Evolutionary conservation across 2,113 vertebrate species (phyloP).

Genomic region (Acrocephalus arundinaceus): DNA sequence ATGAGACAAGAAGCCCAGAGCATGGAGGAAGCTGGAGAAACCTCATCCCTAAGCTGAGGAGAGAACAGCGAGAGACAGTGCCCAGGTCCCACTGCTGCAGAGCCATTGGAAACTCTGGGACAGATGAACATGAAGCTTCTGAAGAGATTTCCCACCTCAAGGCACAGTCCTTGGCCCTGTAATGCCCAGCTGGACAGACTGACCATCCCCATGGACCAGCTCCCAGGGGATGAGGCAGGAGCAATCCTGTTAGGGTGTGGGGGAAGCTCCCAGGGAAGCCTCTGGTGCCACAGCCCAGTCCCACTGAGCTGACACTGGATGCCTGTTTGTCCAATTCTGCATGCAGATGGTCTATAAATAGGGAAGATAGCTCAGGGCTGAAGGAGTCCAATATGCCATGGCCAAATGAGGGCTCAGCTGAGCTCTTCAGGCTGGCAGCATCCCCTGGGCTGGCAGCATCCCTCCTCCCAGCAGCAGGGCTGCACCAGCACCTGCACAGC

Average conservation of each 20-base stretch:
- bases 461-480: neutral
- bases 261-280: neutral
- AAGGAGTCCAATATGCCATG: neutral
- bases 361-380: neutral
- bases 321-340: neutral
- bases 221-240: neutral
- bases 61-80: rapidly evolving
- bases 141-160: neutral
- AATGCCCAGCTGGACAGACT: neutral
- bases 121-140: neutral
- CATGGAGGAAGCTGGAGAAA: neutral
- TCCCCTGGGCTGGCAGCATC: neutral
- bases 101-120: neutral
- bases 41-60: neutral
- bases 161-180: neutral
- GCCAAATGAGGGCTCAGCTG: neutral
- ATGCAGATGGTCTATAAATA: neutral
- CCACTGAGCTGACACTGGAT: neutral
- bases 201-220: neutral
- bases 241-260: neutral
- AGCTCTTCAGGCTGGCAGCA: neutral
- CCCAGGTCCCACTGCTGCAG: neutral
- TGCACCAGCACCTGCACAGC: neutral
- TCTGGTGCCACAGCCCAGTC: neutral
- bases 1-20: neutral